Evolutionary conservation across 2,888 invertebrate species (phyloP).

Genomic region (Apantesis nais): DNA sequence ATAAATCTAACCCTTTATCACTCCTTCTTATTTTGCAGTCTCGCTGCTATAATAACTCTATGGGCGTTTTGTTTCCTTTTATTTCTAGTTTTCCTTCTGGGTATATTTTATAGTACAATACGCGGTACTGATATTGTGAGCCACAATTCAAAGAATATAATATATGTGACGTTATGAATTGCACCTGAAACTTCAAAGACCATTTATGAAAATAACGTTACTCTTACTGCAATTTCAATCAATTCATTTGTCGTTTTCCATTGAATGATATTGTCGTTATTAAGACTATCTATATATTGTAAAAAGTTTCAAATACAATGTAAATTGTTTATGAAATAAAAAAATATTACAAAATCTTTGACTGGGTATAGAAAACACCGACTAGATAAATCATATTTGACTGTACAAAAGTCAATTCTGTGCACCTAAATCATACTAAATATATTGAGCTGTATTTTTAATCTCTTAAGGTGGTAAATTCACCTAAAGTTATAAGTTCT

Average conservation of each 20-base stretch:
- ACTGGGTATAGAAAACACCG: neutral
- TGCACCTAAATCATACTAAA: neutral
- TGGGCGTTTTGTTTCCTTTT: slow-evolving; percentile 63
- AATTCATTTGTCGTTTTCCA: neutral
- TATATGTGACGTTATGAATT: neutral
- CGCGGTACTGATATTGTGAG: slow-evolving; percentile 24
- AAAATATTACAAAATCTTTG: no score
- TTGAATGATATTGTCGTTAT: no score
- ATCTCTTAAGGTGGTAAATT: neutral
- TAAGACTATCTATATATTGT: no score
- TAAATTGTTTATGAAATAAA: no score
- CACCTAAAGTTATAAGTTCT: no score
- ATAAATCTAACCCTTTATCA: slow-evolving; percentile 74
- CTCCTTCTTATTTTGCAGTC: slow-evolving; percentile 62
- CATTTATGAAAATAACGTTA: neutral
- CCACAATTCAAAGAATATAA: neutral
- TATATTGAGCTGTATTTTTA: neutral
- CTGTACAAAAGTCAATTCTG: neutral
- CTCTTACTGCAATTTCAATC: neutral
- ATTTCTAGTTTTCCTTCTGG: slow-evolving; percentile 37
- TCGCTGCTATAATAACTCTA: slow-evolving; percentile 66
- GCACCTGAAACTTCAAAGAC: neutral
- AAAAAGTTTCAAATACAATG: no score
- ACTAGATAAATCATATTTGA: neutral
- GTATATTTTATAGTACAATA: slow-evolving; percentile 9